Evolutionary conservation across 2,113 vertebrate genomes (phyloP).

Genomic region (Fulica atra): DNA sequence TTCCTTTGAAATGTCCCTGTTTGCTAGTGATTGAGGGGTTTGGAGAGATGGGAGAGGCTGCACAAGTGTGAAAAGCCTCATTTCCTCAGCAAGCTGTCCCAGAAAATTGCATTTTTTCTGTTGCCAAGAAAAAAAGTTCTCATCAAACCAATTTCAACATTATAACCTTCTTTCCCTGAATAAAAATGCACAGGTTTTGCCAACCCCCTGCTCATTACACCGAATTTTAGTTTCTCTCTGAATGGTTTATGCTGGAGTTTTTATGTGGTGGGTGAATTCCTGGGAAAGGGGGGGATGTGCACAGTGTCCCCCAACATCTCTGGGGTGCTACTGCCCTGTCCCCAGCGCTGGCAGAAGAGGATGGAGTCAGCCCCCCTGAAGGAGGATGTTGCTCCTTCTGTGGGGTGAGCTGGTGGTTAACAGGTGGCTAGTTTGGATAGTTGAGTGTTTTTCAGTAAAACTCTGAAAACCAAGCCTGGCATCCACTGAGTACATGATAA

Average conservation of each 20-base stretch:
- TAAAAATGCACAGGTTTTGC: not conserved
- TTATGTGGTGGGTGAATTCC: not conserved
- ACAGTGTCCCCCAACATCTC: accelerated
- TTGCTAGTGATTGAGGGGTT: not conserved
- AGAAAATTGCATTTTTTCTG: not conserved
- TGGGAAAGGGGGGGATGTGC: accelerated
- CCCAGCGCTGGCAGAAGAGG: not conserved
- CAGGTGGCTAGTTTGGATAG: too few relatives aligned
- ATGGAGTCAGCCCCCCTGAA: not conserved
- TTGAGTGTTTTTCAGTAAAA: not conserved
- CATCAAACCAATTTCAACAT: not conserved
- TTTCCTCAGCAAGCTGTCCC: not conserved
- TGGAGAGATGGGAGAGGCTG: not conserved
- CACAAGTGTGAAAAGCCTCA: not conserved
- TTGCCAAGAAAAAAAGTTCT: not conserved
- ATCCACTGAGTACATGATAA: accelerated
- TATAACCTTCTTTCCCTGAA: not conserved
- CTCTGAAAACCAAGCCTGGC: not conserved
- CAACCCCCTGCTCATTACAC: not conserved
- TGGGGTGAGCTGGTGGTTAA: not conserved
- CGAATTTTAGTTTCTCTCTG: not conserved
- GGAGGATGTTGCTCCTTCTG: accelerated
- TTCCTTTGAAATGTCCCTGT: not conserved
- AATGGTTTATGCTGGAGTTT: not conserved
- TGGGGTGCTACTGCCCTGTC: not conserved